Base-by-base conservation (phyloP, 2,797 vertebrate genomes). In the Microtus obscurus region DNA sequence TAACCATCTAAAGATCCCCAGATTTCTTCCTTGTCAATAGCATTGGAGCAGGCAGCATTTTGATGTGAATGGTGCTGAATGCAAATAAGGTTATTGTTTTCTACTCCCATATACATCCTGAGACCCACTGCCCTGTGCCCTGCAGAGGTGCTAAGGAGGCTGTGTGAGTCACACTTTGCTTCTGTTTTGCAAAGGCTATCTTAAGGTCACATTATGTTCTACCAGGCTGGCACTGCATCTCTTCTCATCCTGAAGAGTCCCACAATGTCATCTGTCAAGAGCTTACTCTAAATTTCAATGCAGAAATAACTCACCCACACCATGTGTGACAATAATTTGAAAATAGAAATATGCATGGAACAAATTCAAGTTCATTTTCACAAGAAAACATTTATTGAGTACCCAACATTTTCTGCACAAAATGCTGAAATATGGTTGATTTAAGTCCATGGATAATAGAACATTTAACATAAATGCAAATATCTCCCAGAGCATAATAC, bases 201-300 rank as follows among this genome's bases (percentile, higher is more conserved):
- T 90, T 74, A 74, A 79, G 97, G 92, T 97, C 92, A 89, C 8
- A 0, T 76, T 89, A 82, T 97, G 88, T 93, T 76, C 90, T 93
- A 79, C 61, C 48, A 89, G 86, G 29, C 85, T 95, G 85, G 90
- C 89, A 86, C 2, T 0, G 9, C 9, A 63, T 93, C 89, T 91
- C 80, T 93, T 96, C 90, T 97, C 88, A 83, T 92, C n/a, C 96
- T 76, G 95, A 90, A 93, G 96, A 92, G 74, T 13, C 86, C 74
- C 92, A 3, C 34, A 34, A 81, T 93, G 86, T 95, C 93, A 89
- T 95, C 92, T 97, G 93, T 96, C 95, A 95, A 95, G 73, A 90
- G 92, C 81, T 67, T 90, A 69, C 88, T 97, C 88, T 43, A 96
- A 89, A 96, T 97, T 93, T 96, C 93, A 96, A 71, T 74, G 90